Base-by-base conservation (phyloP, 2,113 vertebrate genomes). In the Pseudorectes ferrugineus region DNA sequence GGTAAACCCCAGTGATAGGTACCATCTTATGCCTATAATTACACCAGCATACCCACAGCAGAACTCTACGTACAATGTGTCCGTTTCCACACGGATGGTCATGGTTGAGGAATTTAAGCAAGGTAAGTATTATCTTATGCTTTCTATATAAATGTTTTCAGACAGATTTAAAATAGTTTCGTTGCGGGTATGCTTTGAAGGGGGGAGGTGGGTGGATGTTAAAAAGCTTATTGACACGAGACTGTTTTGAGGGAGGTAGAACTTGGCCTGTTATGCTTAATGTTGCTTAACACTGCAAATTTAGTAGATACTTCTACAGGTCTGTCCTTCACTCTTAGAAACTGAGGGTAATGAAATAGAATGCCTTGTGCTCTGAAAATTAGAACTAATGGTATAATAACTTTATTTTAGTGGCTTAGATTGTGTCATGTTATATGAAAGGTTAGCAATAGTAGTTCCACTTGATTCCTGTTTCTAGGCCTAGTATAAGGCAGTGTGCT, bases 11-110 rank as follows among this genome's bases (percentile, higher is more conserved):
- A 98, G 98, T 98, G 99, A 99, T 98, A 98, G 98, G 95, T 98
- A 98, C 98, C 98, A 99, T 98, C 97, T 99, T 95, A 99, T 99
- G 99, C 98, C 99, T 97, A 99, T 99, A 98, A 99, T 99, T 97
- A 99, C 99, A 95, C 99, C 99, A 96, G 98, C 98, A 90, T 99
- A 99, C 97, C 99, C 99, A 95, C 98, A 99, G 91, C 99, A 99
- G 98, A 99, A 99, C 98, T 99, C 99, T 72, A 98, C 99, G 58
- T 98, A 98, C 98, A 99, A 99, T 95, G 98, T 99, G 93, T 99
- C 98, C 59, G 96, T 98, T 97, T 99, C 99, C 90, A 99, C 99
- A 93, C 98, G 99, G 75, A 98, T 98, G 93, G 98, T 99, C 97
- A 99, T 99, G 98, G 98, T 98, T 92, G 98, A 99, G 93, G 99